Evolutionary conservation across 2,113 vertebrate genomes (phyloP).

Genomic region (Pipra filicauda): DNA sequence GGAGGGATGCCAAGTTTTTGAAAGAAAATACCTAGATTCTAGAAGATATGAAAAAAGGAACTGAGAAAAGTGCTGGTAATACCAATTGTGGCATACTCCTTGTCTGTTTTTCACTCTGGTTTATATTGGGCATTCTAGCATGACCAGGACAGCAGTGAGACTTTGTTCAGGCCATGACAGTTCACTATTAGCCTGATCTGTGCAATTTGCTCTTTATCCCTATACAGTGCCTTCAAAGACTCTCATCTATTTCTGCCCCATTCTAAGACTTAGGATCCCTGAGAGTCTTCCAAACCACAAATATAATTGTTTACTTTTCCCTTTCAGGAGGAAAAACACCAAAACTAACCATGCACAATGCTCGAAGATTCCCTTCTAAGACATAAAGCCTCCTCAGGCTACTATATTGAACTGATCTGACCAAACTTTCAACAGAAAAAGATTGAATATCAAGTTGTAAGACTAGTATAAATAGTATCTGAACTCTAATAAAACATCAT

Average conservation of each 20-base stretch:
- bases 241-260: background rate
- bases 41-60: background rate
- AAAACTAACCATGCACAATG: background rate
- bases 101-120: background rate
- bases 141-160: accelerated
- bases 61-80: background rate
- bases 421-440: background rate
- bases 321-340: background rate
- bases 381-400: background rate
- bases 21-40: background rate
- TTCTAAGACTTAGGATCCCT: background rate
- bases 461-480: background rate
- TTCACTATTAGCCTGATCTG: background rate
- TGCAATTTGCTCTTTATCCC: background rate
- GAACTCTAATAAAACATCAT: background rate
- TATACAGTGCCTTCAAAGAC: background rate
- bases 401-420: background rate
- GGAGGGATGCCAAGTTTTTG: background rate
- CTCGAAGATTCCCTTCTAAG: background rate
- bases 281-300: background rate
- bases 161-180: background rate
- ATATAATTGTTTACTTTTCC: background rate
- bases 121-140: background rate
- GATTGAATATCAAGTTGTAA: background rate
- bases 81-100: background rate